Evolutionary conservation across 2,113 vertebrate genomes (phyloP), one percentile per base, ranked within the genome.

Genomic region (Peucedramus taeniatus): DNA sequence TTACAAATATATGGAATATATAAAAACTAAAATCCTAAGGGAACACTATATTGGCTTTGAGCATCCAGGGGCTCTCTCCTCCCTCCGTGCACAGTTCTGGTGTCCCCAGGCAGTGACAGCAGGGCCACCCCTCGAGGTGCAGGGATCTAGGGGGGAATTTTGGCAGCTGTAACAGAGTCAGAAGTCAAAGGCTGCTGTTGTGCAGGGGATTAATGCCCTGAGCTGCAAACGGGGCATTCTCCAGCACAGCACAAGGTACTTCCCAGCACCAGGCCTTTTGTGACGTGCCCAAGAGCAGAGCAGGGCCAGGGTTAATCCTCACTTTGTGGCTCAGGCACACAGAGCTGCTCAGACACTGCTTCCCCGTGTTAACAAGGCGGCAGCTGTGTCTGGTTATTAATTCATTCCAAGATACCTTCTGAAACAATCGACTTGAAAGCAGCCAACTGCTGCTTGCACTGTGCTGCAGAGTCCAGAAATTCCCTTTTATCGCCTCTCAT

Each of bases 101-200:
- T 21, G 26, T 45, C 57, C 42, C 74, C 30, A 7, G 24, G 78
- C 78, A 53, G 56, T 6, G n/a, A 19, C 56, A 78, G 56, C 60
- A 33, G 0, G 0, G 61, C 30, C 80, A 33, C 6, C 33, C 24
- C 85, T 47, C 3, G 2, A 16, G 60, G 5, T 4, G 6, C 44
- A 27, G 39, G n/a, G 56, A 2, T 1, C 13, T 30, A 26, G 1
- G 61, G 16, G 28, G 45, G 59, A 60, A 22, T 1, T 0, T 0
- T 61, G 54, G n/a, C 81, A 51, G 7, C 61, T 76, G 2, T 4
- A 10, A 8, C 47, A 33, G 30, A 2, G 1, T 5, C 39, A 33
- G 51, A 9, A 75, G 79, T 70, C 68, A 27, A 75, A 66, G 27
- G 56, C 60, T 81, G 26, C 47, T 53, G 54, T 33, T 39, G 31